These are phyloP conservation scores for Furnarius figulus DNA, from an alignment of 2,113 vertebrate genomes.

Conservation along the genomic window DNA sequence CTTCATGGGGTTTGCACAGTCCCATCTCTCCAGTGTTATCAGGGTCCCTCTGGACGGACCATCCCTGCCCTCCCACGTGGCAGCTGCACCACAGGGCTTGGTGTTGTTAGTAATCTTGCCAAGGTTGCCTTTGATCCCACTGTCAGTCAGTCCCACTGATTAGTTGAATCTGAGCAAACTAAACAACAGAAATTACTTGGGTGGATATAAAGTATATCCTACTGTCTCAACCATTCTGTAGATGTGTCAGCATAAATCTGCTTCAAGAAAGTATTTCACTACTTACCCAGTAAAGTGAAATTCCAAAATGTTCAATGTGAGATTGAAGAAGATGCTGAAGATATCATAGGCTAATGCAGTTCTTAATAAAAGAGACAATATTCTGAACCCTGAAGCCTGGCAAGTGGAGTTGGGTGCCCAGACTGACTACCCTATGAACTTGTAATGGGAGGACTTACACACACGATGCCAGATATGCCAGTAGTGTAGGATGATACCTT, in stretches of 20 bases:
- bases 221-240: not conserved
- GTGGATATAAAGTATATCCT: not conserved
- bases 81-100: not conserved
- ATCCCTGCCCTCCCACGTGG: not conserved
- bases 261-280: not conserved
- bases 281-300: not conserved
- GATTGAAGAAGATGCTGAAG: not conserved
- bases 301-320: not conserved
- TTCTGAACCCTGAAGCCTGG: not conserved
- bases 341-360: not conserved
- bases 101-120: not conserved
- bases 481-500: not conserved
- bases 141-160: not conserved
- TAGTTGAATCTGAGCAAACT: not conserved
- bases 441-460: not conserved
- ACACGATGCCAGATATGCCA: not conserved
- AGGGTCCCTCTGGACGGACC: too few relatives aligned
- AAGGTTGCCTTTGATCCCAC: too few relatives aligned
- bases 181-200: not conserved
- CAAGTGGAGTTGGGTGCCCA: not conserved
- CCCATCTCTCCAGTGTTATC: not conserved
- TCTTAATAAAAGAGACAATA: not conserved
- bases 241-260: not conserved
- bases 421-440: rapidly evolving
- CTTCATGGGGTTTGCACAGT: not conserved